phyloP scores from a whole-genome alignment of 2,888 invertebrate genomes.

The Celastrina argiolus region DNA sequence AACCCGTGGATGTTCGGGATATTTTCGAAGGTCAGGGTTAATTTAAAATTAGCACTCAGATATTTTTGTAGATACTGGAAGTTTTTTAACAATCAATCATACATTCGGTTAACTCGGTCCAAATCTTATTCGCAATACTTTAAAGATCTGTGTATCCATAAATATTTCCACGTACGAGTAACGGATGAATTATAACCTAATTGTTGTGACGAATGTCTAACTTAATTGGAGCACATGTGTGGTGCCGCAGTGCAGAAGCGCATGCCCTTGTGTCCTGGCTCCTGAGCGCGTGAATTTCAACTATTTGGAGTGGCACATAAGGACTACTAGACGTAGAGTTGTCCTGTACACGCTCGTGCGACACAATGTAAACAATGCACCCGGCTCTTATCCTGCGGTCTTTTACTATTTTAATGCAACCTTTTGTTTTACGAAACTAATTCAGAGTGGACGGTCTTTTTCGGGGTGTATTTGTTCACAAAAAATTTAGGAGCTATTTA shows the following conservation, averaged over 20 bases:
- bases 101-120: background rate
- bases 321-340: background rate
- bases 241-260: slow-evolving; percentile 64
- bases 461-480: background rate
- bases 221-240: slow-evolving; percentile 32
- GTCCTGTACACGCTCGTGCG: background rate
- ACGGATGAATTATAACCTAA: background rate
- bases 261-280: slow-evolving; percentile 40
- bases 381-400: background rate
- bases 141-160: background rate
- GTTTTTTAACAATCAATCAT: background rate
- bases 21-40: slow-evolving; percentile 71
- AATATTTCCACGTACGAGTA: background rate
- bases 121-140: background rate
- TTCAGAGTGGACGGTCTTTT: background rate
- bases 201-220: background rate
- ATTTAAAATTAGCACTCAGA: background rate
- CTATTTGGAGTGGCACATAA: slow-evolving; percentile 12
- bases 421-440: slow-evolving; percentile 10
- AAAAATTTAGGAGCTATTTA: no score
- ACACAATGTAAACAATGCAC: slow-evolving; percentile 4
- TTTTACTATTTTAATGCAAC: background rate
- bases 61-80: background rate
- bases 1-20: slow-evolving; percentile 52
- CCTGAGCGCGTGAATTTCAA: slow-evolving; percentile 20